These are phyloP conservation scores for Diabrotica undecimpunctata DNA, from an alignment of 1,140 invertebrate species.

Conservation along the genomic window DNA sequence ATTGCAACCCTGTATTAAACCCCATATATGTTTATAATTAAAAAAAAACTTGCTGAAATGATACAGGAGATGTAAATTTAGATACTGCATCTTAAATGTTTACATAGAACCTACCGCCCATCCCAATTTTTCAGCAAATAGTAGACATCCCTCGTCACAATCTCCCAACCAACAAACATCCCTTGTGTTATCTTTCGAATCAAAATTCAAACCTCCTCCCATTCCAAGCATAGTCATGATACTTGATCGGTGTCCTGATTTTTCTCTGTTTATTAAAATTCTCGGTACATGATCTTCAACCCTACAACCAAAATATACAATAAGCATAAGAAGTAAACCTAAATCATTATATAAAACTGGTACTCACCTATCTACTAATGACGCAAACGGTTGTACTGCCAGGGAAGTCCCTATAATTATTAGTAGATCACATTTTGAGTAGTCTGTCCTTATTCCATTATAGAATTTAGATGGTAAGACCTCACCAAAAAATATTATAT, in stretches of 20 bases:
- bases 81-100: not conserved
- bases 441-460: constrained; percentile 65
- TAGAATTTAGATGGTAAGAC: constrained; percentile 76
- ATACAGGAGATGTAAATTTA: too few species aligned
- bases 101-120: constrained; percentile 63
- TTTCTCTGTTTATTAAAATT: constrained; percentile 81
- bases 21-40: too few species aligned
- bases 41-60: too few species aligned
- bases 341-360: not conserved
- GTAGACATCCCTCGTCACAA: constrained; percentile 80
- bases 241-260: constrained; percentile 58
- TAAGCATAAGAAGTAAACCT: not conserved
- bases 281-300: constrained; percentile 70
- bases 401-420: constrained; percentile 95
- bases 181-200: constrained; percentile 59
- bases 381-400: constrained; percentile 93
- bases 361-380: constrained; percentile 70
- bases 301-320: constrained; percentile 48
- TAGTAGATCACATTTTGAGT: constrained; percentile 82
- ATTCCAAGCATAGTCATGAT: constrained; percentile 57
- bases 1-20: too few species aligned
- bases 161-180: constrained; percentile 86
- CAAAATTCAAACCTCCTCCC: constrained; percentile 62
- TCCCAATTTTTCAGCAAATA: constrained; percentile 76
- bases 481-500: constrained; percentile 95